A percentile compares a stretch with the other conserved stretches of the same genome.
Conservation (phyloP, 2,888 invertebrate genomes). For the Odontothrips loti region DNA sequence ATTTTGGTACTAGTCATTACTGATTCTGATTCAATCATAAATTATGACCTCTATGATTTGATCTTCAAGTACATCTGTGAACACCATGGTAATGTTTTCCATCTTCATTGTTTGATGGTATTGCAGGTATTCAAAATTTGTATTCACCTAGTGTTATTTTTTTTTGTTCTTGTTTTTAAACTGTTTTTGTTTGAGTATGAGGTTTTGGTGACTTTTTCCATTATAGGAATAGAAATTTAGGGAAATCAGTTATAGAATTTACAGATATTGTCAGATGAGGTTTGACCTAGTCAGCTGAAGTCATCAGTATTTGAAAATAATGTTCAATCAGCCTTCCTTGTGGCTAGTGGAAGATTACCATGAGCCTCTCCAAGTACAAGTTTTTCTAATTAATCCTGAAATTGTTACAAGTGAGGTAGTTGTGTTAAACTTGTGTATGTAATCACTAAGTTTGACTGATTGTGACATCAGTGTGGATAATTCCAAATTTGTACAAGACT, state of each 20-base stretch:
- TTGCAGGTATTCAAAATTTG: too few relatives aligned
- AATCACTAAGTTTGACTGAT: neutral
- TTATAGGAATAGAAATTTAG: too few relatives aligned
- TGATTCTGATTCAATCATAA: neutral
- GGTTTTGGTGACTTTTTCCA: too few relatives aligned
- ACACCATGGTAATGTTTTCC: too few relatives aligned
- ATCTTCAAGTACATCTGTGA: too few relatives aligned
- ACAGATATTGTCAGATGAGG: too few relatives aligned
- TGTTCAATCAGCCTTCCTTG: neutral
- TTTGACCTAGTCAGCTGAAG: neutral
- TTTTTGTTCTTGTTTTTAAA: too few relatives aligned
- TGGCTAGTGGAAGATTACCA: neutral
- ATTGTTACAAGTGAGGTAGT: neutral
- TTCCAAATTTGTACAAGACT: slow-evolving; percentile 23
- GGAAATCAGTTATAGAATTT: too few relatives aligned
- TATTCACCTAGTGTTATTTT: too few relatives aligned
- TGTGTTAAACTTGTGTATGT: neutral
- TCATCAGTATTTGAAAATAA: neutral
- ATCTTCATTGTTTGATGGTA: too few relatives aligned
- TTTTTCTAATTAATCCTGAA: neutral
- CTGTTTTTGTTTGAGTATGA: too few relatives aligned
- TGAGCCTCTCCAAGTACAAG: neutral
- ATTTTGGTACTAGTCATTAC: slow-evolving; percentile 11
- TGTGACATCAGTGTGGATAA: neutral
- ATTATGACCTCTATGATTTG: too few relatives aligned